Percentiles rank a stretch among this genome's conserved stretches.
phyloP scores from a whole-genome alignment of 2,797 vertebrate species.

The Parambassis ranga region DNA sequence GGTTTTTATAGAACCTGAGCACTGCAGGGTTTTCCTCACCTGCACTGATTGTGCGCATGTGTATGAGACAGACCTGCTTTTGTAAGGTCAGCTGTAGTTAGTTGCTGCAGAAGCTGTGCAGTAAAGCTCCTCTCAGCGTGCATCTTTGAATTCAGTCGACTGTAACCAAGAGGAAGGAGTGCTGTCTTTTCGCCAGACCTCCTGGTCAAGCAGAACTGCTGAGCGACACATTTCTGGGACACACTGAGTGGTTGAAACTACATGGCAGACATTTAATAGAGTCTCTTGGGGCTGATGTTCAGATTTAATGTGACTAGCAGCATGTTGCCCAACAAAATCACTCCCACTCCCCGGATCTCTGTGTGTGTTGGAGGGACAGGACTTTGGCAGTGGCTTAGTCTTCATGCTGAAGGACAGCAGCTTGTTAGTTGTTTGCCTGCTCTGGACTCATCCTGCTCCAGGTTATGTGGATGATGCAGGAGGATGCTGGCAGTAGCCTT shows the following conservation, averaged over 20 bases:
- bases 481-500: conserved; percentile 52
- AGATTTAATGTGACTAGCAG: conserved; percentile 60
- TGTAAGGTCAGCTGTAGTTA: conserved; percentile 9
- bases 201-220: conserved; percentile 35
- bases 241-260: conserved; percentile 29
- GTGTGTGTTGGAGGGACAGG: conserved; percentile 17
- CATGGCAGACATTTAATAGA: conserved; percentile 41
- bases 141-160: conserved; percentile 18
- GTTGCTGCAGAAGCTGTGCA: conserved; percentile 10
- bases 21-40: background rate
- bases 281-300: conserved; percentile 51
- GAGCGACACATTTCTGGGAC: conserved; percentile 46
- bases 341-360: conserved; percentile 24
- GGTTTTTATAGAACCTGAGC: conserved; percentile 15
- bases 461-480: conserved; percentile 43
- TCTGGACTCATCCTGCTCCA: conserved; percentile 49
- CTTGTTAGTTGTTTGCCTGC: conserved; percentile 42
- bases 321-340: conserved; percentile 62
- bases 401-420: conserved; percentile 57
- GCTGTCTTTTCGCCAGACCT: conserved; percentile 12
- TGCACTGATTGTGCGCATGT: background rate
- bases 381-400: conserved; percentile 30
- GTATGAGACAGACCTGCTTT: background rate
- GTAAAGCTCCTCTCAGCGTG: background rate
- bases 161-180: background rate